These are phyloP conservation scores for Coboldia fuscipes DNA, from an alignment of 1,140 invertebrate genomes.

Conservation along the genomic window DNA sequence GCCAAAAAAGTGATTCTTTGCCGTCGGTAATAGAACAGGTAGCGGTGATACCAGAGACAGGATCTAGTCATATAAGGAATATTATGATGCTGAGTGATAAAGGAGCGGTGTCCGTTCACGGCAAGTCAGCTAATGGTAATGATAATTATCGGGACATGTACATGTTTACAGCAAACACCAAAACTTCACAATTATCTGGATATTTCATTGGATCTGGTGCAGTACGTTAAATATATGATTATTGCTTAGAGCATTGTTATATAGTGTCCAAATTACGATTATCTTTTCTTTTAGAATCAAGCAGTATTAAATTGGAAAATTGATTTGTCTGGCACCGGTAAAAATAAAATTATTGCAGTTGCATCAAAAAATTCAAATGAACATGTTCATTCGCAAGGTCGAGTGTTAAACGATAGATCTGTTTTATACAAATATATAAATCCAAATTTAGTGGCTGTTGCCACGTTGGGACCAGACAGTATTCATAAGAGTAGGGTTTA, in stretches of 20 bases:
- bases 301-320: constrained; percentile 43
- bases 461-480: constrained; percentile 55
- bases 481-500: constrained; percentile 43
- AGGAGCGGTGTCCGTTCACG: too few relatives aligned
- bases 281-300: too few relatives aligned
- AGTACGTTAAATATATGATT: too few relatives aligned
- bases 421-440: constrained; percentile 98
- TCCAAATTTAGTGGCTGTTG: constrained; percentile 82
- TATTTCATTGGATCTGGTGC: constrained; percentile 33
- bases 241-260: too few relatives aligned
- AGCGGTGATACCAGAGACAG: too few relatives aligned
- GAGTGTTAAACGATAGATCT: constrained; percentile 82
- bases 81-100: too few relatives aligned
- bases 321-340: constrained; percentile 32
- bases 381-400: constrained; percentile 85
- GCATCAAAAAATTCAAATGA: constrained; percentile 53
- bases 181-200: constrained; percentile 41
- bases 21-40: too few relatives aligned
- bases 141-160: too few relatives aligned
- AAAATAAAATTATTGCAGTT: constrained; percentile 42
- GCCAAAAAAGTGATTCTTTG: too few relatives aligned
- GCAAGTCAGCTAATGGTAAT: too few relatives aligned
- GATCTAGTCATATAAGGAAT: too few relatives aligned
- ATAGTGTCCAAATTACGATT: too few relatives aligned
- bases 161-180: constrained; percentile 45